Evolutionary conservation across 2,113 vertebrate species (phyloP).

Genomic region (Hippocampus guttulatus): DNA sequence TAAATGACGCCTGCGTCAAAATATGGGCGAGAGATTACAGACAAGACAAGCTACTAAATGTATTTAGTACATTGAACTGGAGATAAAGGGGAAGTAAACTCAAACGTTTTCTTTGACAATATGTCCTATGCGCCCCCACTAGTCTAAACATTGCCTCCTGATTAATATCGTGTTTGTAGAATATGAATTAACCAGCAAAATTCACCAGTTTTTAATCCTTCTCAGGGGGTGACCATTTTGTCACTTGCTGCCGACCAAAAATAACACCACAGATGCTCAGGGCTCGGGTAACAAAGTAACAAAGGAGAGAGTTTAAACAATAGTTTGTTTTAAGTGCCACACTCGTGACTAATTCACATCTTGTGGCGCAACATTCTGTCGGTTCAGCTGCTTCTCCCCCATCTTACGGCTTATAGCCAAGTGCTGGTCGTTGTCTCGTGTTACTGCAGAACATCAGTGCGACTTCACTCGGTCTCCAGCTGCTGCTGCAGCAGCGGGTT

Average conservation of each 20-base stretch:
- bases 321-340: constrained; percentile 53
- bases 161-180: no score
- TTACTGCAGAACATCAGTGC: constrained; percentile 28
- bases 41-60: neutral
- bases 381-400: constrained; percentile 51
- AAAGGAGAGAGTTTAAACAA: neutral
- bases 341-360: constrained; percentile 47
- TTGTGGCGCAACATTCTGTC: constrained; percentile 28
- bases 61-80: no score
- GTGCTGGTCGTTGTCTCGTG: constrained; percentile 62
- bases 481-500: constrained; percentile 88
- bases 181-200: no score
- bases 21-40: constrained; percentile 17
- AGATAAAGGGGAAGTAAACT: no score
- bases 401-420: constrained; percentile 46
- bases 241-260: no score
- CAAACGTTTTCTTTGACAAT: no score
- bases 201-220: no score
- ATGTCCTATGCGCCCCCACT: no score
- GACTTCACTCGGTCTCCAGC: constrained; percentile 81
- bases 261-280: no score
- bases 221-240: no score
- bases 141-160: no score
- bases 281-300: neutral
- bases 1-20: constrained; percentile 93